Evolutionary conservation across 2,797 vertebrate species (phyloP).

Genomic region (Smutsia temminckii): DNA sequence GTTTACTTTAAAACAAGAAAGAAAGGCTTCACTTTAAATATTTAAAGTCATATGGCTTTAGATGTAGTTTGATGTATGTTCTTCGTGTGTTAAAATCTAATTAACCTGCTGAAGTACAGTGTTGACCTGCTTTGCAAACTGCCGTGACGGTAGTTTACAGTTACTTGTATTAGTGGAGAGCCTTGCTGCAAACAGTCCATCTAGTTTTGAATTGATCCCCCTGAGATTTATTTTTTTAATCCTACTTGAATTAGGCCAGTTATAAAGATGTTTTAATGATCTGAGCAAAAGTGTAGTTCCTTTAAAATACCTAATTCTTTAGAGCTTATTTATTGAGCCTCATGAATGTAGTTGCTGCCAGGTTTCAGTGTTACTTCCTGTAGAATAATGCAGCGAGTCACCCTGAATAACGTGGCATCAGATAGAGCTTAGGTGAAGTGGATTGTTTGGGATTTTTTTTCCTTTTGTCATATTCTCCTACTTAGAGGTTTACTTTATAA

Average conservation of each 20-base stretch:
- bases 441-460: not conserved
- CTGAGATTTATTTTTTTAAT: not conserved
- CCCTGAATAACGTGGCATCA: not conserved
- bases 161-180: not conserved
- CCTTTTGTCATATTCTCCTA: not conserved
- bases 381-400: not conserved
- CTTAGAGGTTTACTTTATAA: not conserved
- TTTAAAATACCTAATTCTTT: not conserved
- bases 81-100: not conserved
- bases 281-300: not conserved
- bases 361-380: not conserved
- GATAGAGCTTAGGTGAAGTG: not conserved
- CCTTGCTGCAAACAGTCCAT: not conserved
- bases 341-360: not conserved
- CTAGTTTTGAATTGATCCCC: not conserved
- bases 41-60: not conserved
- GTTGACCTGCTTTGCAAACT: not conserved
- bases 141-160: not conserved
- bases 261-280: not conserved
- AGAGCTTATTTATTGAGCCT: not conserved
- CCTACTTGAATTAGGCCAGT: not conserved
- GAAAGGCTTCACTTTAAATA: not conserved
- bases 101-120: not conserved
- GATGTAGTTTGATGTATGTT: not conserved
- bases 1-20: conserved; percentile 5